Percentiles rank a stretch among this genome's conserved stretches.
phyloP scores from a whole-genome alignment of 2,113 vertebrate genomes.

The Trachemys scripta region DNA sequence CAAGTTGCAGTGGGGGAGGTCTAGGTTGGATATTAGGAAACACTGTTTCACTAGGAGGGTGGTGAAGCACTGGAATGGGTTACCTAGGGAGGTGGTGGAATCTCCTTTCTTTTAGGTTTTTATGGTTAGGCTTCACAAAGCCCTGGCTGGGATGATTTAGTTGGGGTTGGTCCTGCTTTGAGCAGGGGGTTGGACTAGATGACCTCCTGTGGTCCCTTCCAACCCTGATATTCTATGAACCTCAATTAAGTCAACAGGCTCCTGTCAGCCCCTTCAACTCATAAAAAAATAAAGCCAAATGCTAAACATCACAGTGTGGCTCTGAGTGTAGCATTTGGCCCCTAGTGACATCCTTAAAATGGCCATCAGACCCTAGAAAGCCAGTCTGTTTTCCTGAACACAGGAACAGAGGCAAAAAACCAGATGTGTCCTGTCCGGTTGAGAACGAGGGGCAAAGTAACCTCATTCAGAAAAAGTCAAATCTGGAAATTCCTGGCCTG shows the following conservation, averaged over 20 bases:
- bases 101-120: too few species aligned
- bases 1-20: too few species aligned
- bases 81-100: too few species aligned
- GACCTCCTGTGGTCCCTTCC: too few species aligned
- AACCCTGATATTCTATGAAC: too few species aligned
- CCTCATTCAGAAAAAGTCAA: neutral
- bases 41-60: too few species aligned
- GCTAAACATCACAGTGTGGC: neutral
- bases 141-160: too few species aligned
- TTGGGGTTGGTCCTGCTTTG: too few species aligned
- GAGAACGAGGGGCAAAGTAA: neutral
- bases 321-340: neutral
- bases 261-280: neutral
- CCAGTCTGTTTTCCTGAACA: neutral
- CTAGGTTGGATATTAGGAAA: too few species aligned
- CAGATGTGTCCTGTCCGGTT: neutral
- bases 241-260: neutral
- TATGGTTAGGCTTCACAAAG: too few species aligned
- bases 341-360: neutral
- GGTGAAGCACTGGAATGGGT: too few species aligned
- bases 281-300: neutral
- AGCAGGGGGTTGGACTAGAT: too few species aligned
- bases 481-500: neutral
- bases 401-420: neutral
- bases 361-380: neutral